Percentiles rank a stretch among this genome's conserved stretches.
Evolutionary conservation across 1,140 invertebrate genomes (phyloP).

Genomic region (Zaprionus capensis): DNA sequence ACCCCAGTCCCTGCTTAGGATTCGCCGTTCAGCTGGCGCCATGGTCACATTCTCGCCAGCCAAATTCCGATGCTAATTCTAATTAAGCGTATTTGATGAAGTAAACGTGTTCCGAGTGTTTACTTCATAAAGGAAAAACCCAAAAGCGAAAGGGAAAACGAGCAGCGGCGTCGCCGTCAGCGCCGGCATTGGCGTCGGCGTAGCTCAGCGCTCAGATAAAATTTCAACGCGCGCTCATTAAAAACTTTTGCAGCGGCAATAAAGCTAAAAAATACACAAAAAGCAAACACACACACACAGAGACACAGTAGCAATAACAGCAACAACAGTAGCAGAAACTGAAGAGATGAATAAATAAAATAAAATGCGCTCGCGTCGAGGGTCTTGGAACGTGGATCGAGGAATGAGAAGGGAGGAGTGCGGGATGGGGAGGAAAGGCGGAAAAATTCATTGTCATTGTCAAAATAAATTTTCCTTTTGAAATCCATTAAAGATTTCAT

Average conservation of each 20-base stretch:
- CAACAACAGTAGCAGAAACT: slow-evolving; percentile 12
- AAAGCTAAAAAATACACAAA: slow-evolving; percentile 44
- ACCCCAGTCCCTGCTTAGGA: background rate
- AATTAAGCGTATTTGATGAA: slow-evolving; percentile 75
- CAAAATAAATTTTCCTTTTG: slow-evolving; percentile 75
- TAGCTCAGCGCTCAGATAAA: slow-evolving; percentile 57
- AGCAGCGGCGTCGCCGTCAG: slow-evolving; percentile 44
- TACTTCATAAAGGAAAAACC: slow-evolving; percentile 22
- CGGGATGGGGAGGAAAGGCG: slow-evolving; percentile 4
- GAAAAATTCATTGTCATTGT: slow-evolving; percentile 74
- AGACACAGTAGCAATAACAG: background rate
- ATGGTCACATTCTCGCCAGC: slow-evolving; percentile 38
- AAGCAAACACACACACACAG: background rate
- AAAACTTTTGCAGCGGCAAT: slow-evolving; percentile 67
- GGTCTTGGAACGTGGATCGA: background rate
- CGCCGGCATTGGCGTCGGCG: slow-evolving; percentile 3
- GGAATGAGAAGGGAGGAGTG: background rate
- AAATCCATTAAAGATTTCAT: slow-evolving; percentile 75
- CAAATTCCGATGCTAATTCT: slow-evolving; percentile 71
- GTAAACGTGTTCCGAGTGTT: slow-evolving; percentile 68
- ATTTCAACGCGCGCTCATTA: slow-evolving; percentile 72
- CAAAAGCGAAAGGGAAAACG: slow-evolving; percentile 2
- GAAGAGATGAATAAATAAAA: slow-evolving; percentile 45
- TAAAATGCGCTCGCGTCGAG: slow-evolving; percentile 62
- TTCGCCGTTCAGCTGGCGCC: slow-evolving; percentile 7